Evolutionary conservation across 2,113 vertebrate genomes (phyloP).

Genomic region (Bettongia penicillata): DNA sequence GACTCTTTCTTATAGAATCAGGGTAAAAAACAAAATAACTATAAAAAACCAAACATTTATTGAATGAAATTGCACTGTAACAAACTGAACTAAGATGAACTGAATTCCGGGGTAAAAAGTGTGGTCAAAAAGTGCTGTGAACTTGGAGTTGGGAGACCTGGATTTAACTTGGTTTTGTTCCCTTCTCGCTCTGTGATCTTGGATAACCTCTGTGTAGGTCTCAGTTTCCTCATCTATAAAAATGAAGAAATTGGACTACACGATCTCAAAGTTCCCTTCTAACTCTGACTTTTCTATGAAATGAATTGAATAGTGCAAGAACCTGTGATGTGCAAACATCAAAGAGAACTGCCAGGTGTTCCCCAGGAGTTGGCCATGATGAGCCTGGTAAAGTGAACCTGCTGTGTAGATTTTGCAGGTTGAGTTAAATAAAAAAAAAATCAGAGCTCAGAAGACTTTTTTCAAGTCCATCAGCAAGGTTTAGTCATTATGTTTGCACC

Average conservation of each 20-base stretch:
- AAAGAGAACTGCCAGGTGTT: neutral
- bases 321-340: neutral
- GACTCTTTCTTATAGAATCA: neutral
- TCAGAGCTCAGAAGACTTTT: neutral
- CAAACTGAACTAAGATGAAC: neutral
- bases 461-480: neutral
- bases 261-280: neutral
- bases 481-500: neutral
- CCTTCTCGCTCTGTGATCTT: neutral
- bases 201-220: neutral
- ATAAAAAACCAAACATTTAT: neutral
- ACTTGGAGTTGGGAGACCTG: neutral
- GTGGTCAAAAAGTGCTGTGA: neutral
- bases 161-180: neutral
- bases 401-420: neutral
- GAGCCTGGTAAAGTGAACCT: neutral
- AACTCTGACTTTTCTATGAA: neutral
- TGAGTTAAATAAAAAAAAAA: neutral
- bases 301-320: neutral
- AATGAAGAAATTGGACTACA: neutral
- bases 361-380: neutral
- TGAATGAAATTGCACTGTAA: neutral
- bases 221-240: conserved; percentile 16
- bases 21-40: neutral
- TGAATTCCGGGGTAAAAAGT: neutral